These are phyloP conservation scores for Zaprionus vittiger DNA, from an alignment of 1,140 invertebrate genomes.

Conservation along the genomic window DNA sequence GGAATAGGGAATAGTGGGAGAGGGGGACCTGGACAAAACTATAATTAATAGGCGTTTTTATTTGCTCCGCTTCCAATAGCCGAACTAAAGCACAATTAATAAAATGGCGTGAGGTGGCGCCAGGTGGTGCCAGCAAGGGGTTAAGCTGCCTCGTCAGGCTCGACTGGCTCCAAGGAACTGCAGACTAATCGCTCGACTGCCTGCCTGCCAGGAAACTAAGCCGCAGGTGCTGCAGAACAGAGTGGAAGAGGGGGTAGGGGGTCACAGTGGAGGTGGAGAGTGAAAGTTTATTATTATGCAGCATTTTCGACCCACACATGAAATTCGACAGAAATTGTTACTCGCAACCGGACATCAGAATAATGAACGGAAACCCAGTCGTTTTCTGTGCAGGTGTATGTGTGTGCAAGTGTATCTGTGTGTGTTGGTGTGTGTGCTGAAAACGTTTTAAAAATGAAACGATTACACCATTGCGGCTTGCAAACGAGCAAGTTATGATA, in stretches of 20 bases:
- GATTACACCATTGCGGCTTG: slow-evolving; percentile 81
- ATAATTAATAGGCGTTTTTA: slow-evolving; percentile 80
- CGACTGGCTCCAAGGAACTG: not conserved
- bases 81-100: slow-evolving; percentile 59
- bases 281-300: slow-evolving; percentile 79
- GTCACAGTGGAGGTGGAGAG: slow-evolving; percentile 17
- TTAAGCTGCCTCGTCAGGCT: slow-evolving; percentile 23
- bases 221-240: slow-evolving; percentile 39
- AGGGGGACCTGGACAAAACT: slow-evolving; percentile 55
- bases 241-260: not conserved
- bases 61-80: slow-evolving; percentile 68
- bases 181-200: slow-evolving; percentile 46
- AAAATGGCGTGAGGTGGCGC: slow-evolving; percentile 54
- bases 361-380: slow-evolving; percentile 77
- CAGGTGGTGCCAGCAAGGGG: slow-evolving; percentile 46
- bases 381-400: slow-evolving; percentile 29
- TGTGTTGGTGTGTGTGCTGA: slow-evolving; percentile 65
- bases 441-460: slow-evolving; percentile 82
- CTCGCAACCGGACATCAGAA: slow-evolving; percentile 66
- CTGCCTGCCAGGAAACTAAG: slow-evolving; percentile 49
- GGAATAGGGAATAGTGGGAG: not conserved
- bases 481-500: slow-evolving; percentile 82
- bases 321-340: slow-evolving; percentile 18
- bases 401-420: slow-evolving; percentile 16
- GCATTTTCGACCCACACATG: slow-evolving; percentile 36